Evolutionary conservation across 2,888 invertebrate species (phyloP), one percentile per base, ranked within the genome.

Genomic region (Scaptodrosophila latifasciaeformis): DNA sequence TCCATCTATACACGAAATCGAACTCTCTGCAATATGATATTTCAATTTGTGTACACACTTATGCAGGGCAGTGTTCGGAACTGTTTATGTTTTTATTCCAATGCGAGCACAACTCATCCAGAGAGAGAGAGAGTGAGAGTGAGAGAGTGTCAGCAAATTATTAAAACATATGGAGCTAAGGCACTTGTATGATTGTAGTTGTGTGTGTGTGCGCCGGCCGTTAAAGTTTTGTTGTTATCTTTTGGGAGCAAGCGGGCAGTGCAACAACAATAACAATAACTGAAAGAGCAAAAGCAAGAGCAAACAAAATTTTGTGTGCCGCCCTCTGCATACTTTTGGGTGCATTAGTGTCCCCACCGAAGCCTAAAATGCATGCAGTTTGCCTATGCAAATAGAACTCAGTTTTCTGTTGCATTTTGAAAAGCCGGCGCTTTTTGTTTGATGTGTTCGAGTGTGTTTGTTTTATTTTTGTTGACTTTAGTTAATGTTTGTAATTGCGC

Each of bases 311-410:
- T n/a, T n/a, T 7, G 47, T 29, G 29, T 43, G 51, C 17, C 44
- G 62, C 67, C 54, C 54, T 66, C 70, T 72, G 72, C 72, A 72
- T 72, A 75, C 75, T 75, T 72, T 75, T 70, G 60, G 72, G 72
- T 37, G 37, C 37, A 63, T 57, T 5, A 10, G 30, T 9, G 30
- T 9, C 53, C 29, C 24, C 17, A 29, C n/a, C 27, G n/a, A 13
- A 35, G 18, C 35, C 17, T 21, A 7, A 24, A 39, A 21, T 10
- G 2, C n/a, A 15, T 24, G 15, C 49, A 15, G 12, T 10, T 10
- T 15, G 46, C 35, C 62, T 59, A 60, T 67, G 72, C 75, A 72
- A 75, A 72, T 75, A 72, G 24, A 39, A 54, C 27, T 27, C 27
- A 27, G 27, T 27, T 27, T 27, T 27, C 9, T 27, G 27, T 44